Conservation (phyloP, 2,888 invertebrate genomes). For the Spodoptera picta region DNA sequence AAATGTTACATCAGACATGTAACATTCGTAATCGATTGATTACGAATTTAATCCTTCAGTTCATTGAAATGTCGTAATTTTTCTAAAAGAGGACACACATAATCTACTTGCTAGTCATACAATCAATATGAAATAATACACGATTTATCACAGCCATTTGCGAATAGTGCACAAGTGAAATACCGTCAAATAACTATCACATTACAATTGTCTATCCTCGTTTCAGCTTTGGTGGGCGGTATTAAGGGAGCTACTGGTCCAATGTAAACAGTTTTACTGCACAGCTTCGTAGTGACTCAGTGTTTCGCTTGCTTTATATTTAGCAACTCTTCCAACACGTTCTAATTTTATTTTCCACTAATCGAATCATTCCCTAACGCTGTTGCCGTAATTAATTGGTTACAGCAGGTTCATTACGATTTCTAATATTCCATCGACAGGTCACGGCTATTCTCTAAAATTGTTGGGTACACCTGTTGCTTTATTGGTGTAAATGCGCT, state of each 20-base stretch:
- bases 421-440: slow-evolving; percentile 33
- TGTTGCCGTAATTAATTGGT: slow-evolving; percentile 58
- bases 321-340: slow-evolving; percentile 71
- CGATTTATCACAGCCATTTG: too few relatives aligned
- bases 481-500: slow-evolving; percentile 22
- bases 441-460: slow-evolving; percentile 33
- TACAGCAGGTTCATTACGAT: slow-evolving; percentile 51
- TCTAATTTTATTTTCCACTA: slow-evolving; percentile 80
- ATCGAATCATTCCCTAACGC: slow-evolving; percentile 72
- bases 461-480: slow-evolving; percentile 8
- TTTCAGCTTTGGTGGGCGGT: slow-evolving; percentile 88
- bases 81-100: too few relatives aligned
- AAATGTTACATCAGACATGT: too few relatives aligned
- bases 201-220: slow-evolving; percentile 61
- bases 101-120: too few relatives aligned
- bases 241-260: slow-evolving; percentile 80
- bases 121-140: not conserved
- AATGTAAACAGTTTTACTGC: slow-evolving; percentile 86
- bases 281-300: slow-evolving; percentile 79
- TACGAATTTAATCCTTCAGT: too few relatives aligned
- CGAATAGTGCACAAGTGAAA: not conserved
- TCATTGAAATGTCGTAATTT: too few relatives aligned
- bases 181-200: slow-evolving; percentile 24
- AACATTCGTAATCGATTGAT: too few relatives aligned
- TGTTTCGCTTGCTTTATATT: slow-evolving; percentile 81